Base-by-base conservation (phyloP, 2,113 vertebrate genomes). In the Bubo scandiacus region DNA sequence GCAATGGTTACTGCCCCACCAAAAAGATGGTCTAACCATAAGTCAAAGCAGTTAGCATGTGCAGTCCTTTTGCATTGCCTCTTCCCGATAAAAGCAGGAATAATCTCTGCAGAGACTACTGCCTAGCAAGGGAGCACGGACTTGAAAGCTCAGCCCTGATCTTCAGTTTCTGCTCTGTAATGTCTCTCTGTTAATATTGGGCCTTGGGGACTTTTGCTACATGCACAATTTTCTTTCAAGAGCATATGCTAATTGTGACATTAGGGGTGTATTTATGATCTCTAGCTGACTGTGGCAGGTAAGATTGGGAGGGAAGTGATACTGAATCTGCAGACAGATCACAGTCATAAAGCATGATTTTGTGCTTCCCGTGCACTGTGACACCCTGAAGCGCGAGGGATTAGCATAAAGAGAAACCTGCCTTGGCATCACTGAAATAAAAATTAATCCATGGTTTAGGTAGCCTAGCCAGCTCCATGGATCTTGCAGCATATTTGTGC, bases 181-280 rank as follows among this genome's bases (percentile, higher is more conserved):
- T 78, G 67, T 92, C 90, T 92, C 81, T 93, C 90, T 92, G 94
- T 94, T 96, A 81, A 87, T 97, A 96, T 75, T 90, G 91, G 84
- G 89, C 91, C 94, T 63, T 10, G 4, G 95, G 92, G 96, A 94
- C 78, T 88, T 87, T 94, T 81, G 74, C 89, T 88, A 92, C 92
- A 96, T 91, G 94, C 89, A 95, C 91, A 91, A 92, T 97, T 96
- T 96, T 97, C 95, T 94, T 95, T 91, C 89, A 94, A 92, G 94
- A 95, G 94, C 10, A 0, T 94, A 95, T 96, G 96, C 94, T 96
- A 95, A 97, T 96, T 75, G 84, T 92, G 92, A 91, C 91, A 95
- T 94, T 96, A 96, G 63, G 62, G 54, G 29, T 90, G 63, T 95
- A 95, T 95, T 97, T 96, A 96, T 92, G 96, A 79, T 94, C 91